Evolutionary conservation across 2,797 vertebrate species (phyloP), one percentile per base, ranked within the genome.

Genomic region (Myotis pilosus): DNA sequence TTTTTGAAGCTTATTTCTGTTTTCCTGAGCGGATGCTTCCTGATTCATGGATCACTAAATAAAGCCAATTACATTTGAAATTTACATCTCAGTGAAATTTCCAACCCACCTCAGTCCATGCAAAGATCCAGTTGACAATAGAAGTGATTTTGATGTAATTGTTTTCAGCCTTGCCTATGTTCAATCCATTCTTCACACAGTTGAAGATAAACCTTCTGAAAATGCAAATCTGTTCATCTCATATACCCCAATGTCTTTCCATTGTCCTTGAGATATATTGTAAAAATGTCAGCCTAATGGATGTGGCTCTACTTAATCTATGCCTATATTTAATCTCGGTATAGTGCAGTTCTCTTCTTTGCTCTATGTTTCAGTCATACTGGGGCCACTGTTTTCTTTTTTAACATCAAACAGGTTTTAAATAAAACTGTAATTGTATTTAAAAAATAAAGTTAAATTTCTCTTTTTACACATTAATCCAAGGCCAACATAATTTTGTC

Each of bases 381-480:
- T 41, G 16, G 7, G 4, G 41, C 10, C 0, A 23, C 4, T 62
- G 38, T 6, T 38, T 38, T 38, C 5, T 38, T 38, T 38, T 38
- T 38, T 6, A 38, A 6, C 38, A 38, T 38, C 38, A 38, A 38
- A 38, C 5, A 38, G 38, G 38, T 5, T 38, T 38, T 38, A 38
- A 38, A 38, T 38, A 38, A 5, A 38, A 38, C 38, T 75, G 51
- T 47, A 28, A 64, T 87, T 81, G 5, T 81, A 68, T 51, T 78
- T 87, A 41, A 96, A 72, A 91, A 89, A 80, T 80, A 80, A 87
- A 92, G 83, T 93, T 84, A 87, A 92, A 76, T 90, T 92, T 2
- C 7, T 90, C 22, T 68, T 85, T 11, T 88, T 68, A 51, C 92
- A 74, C n/a, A 80, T 81, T 86, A 82, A 79, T 47, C 49, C 30